phyloP scores from a whole-genome alignment of 2,113 vertebrate genomes.

The Argyrosomus japonicus region DNA sequence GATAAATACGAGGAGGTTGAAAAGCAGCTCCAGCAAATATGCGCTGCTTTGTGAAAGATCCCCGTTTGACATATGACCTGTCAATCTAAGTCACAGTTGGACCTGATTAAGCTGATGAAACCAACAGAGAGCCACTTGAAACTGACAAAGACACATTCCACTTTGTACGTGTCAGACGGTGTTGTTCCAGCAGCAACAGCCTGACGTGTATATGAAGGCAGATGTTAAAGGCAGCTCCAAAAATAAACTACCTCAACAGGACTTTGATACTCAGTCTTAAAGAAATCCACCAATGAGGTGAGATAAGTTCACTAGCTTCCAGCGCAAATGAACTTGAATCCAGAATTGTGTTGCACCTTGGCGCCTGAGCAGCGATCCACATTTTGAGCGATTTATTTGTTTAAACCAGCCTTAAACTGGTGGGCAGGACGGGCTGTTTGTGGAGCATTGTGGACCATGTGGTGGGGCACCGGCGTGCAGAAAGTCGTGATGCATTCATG shows the following conservation, averaged over 20 bases:
- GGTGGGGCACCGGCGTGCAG: too few relatives aligned
- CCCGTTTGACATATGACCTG: constrained; percentile 50
- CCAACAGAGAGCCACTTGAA: constrained; percentile 63
- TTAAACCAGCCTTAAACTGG: too few relatives aligned
- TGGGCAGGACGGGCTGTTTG: too few relatives aligned
- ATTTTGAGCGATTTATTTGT: too few relatives aligned
- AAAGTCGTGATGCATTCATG: too few relatives aligned
- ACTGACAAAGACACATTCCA: constrained; percentile 53
- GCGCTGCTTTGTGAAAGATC: constrained; percentile 40
- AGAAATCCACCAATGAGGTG: constrained; percentile 29
- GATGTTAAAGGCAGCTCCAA: constrained; percentile 37
- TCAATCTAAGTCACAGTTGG: constrained; percentile 56
- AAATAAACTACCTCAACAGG: constrained; percentile 44
- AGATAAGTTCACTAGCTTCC: constrained; percentile 44
- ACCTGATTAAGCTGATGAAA: constrained; percentile 65
- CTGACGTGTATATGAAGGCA: constrained; percentile 42
- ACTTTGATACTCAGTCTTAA: constrained; percentile 43
- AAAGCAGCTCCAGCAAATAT: constrained; percentile 37
- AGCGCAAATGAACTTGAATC: constrained; percentile 42
- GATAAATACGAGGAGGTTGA: constrained; percentile 42
- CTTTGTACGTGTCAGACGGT: constrained; percentile 46
- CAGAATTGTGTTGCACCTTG: constrained; percentile 32
- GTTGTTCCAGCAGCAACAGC: constrained; percentile 52
- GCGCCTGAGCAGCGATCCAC: constrained; percentile 34
- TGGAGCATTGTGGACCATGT: too few relatives aligned